phyloP scores from a whole-genome alignment of 1,140 invertebrate genomes.

The Triops cancriformis region DNA sequence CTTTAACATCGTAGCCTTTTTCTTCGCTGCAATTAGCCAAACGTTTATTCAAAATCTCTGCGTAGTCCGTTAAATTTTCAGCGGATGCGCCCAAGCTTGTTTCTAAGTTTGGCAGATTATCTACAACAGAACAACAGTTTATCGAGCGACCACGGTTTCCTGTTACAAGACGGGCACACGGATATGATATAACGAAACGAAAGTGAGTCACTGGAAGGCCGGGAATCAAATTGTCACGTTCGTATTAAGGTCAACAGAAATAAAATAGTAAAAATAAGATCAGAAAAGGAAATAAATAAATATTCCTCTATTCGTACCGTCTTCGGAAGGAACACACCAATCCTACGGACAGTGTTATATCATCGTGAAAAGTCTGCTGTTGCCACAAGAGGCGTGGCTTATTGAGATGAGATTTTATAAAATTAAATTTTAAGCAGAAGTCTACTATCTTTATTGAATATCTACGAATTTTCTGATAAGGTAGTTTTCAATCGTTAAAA shows the following conservation, averaged over 20 bases:
- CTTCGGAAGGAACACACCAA: too few relatives aligned
- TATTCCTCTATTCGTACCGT: too few relatives aligned
- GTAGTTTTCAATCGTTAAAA: too few relatives aligned
- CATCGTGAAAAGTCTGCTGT: too few relatives aligned
- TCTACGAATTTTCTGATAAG: too few relatives aligned
- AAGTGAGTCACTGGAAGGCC: background rate
- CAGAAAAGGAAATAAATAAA: too few relatives aligned
- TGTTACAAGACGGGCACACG: background rate
- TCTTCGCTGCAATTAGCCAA: background rate
- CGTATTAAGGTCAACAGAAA: background rate
- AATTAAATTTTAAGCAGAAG: too few relatives aligned
- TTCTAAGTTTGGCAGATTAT: background rate
- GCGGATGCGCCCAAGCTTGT: background rate
- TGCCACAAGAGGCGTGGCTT: too few relatives aligned
- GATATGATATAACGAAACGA: background rate
- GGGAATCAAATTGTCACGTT: background rate
- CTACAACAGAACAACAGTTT: background rate
- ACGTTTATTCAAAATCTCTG: background rate
- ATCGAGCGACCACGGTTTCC: background rate
- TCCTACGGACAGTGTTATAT: too few relatives aligned
- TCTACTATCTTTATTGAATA: too few relatives aligned
- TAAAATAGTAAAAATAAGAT: too few relatives aligned
- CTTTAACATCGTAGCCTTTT: constrained; percentile 15
- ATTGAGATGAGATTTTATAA: too few relatives aligned
- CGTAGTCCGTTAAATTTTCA: background rate